Evolutionary conservation across 2,113 vertebrate species (phyloP).

Genomic region (Crotalus horridus): DNA sequence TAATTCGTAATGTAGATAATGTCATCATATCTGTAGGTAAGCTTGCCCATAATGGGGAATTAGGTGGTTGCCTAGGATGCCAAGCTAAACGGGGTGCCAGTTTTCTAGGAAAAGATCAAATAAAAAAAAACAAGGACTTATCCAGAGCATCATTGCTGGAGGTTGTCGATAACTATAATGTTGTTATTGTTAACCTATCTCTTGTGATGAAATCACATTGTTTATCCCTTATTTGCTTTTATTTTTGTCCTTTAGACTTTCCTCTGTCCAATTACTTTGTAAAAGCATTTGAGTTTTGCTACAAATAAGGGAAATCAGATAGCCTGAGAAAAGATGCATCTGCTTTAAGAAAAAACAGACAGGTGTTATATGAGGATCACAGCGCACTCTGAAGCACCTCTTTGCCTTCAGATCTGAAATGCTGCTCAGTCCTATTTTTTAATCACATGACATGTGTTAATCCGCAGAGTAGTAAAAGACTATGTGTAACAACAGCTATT

Average conservation of each 20-base stretch:
- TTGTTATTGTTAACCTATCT: constrained; percentile 3
- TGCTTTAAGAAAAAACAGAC: neutral
- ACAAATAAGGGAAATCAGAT: neutral
- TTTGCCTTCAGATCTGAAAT: neutral
- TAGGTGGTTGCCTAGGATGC: neutral
- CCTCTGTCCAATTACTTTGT: neutral
- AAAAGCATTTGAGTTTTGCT: neutral
- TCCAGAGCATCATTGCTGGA: neutral
- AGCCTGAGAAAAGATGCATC: neutral
- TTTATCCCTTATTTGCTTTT: neutral
- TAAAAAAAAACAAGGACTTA: neutral
- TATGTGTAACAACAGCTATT: neutral
- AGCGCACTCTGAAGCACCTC: neutral
- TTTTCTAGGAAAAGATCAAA: neutral
- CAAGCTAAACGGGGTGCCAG: neutral
- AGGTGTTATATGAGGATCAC: neutral
- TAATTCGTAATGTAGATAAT: constrained; percentile 13
- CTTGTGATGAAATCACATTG: neutral
- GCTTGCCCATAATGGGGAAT: neutral
- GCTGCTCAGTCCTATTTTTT: neutral
- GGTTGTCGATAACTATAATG: neutral
- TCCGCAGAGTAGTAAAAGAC: neutral
- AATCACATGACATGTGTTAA: neutral
- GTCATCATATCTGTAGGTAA: neutral
- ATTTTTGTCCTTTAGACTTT: neutral